Base-by-base conservation (phyloP, 2,888 invertebrate species). In the Sepiola atlantica region DNA sequence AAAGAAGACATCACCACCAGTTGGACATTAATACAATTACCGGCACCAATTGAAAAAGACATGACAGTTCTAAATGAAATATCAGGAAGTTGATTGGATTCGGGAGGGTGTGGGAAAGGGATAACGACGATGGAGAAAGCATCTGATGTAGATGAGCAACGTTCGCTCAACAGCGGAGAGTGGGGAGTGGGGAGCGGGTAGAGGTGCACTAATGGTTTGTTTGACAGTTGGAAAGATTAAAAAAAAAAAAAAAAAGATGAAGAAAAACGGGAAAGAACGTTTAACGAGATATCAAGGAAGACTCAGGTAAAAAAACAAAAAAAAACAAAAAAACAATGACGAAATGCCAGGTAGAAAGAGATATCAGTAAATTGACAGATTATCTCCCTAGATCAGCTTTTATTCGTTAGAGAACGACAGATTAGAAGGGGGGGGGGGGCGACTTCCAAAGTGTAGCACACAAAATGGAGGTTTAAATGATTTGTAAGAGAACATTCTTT, bases 71-170 rank as follows among this genome's bases (percentile, higher is more conserved):
- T 77, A 32, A 77, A 77, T 77, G n/a, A 77, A 77, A 77, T 77
- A 77, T 77, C 77, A 77, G 77, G 77, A 77, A 77, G 77, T 77
- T 77, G 77, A 77, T 77, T 77, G n/a, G 77, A 77, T 77, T 77
- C 77, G 32, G 77, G n/a, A n/a, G 8, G 45, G 45, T 45, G 45
- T 45, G 45, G 45, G 45, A 45, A n/a, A 45, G 45, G 45, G 45
- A 45, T 45, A 45, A 45, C 45, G 77, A n/a, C 32, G 77, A 77
- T n/a, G n/a, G n/a, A 32, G 77, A 77, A 77, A n/a, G n/a, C 32
- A 2, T 12, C 32, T n/a, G n/a, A 77, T n/a, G 77, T n/a, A 77
- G 32, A 14, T 77, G 77, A 77, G 32, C 77, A 77, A 21, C 18
- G n/a, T 18, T 4, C 32, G n/a, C 77, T 1, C 77, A 77, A n/a